Evolutionary conservation across 2,888 invertebrate species (phyloP).

Genomic region (Rhogogaster chlorosoma): DNA sequence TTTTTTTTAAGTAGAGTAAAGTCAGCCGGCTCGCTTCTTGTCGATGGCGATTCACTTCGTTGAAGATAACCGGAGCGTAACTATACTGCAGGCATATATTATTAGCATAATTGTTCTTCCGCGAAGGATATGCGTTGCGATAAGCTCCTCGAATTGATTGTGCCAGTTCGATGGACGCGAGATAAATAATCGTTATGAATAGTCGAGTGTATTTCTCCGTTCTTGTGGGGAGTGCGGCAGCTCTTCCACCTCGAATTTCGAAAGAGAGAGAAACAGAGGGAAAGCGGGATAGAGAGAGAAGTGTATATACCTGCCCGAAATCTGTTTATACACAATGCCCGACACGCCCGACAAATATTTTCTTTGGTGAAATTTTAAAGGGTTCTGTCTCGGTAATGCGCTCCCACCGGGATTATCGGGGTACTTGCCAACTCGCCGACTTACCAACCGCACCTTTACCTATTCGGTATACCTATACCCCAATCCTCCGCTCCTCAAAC

Average conservation of each 20-base stretch:
- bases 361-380: constrained; percentile 67
- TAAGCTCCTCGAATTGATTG: constrained; percentile 63
- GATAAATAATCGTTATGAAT: neutral
- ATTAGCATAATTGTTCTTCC: constrained; percentile 74
- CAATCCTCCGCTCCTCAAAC: neutral
- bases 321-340: constrained; percentile 75
- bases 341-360: constrained; percentile 77
- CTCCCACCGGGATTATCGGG: constrained; percentile 70
- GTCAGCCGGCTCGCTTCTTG: neutral
- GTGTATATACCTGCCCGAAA: constrained; percentile 59
- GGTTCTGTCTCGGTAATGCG: constrained; percentile 67
- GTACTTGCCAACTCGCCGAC: constrained; percentile 49
- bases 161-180: constrained; percentile 60
- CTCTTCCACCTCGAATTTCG: neutral
- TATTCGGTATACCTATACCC: constrained; percentile 9
- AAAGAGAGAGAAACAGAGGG: neutral
- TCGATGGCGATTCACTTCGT: constrained; percentile 25
- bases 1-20: neutral
- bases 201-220: neutral
- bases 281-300: neutral
- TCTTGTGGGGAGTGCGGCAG: neutral
- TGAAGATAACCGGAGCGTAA: constrained; percentile 62
- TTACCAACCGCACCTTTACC: constrained; percentile 44
- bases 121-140: constrained; percentile 61
- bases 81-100: constrained; percentile 63